Base-by-base conservation (phyloP, 2,888 invertebrate species). In the Germaria angustata region DNA sequence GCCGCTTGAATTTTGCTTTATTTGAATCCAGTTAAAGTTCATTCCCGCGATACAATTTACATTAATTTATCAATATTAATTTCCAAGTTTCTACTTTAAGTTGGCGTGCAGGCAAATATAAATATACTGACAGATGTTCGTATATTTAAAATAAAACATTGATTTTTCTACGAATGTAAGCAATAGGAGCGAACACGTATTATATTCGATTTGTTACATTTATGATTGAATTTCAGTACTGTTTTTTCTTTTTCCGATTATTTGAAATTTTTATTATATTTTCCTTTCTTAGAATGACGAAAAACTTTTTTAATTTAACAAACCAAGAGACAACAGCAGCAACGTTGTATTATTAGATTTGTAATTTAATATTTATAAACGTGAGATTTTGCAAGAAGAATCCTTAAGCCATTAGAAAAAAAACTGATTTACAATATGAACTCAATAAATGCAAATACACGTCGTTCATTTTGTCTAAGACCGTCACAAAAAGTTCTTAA, bases 261-360 rank as follows among this genome's bases (percentile, higher is more conserved):
- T 53, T 69, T 61, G 13, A 61, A 41, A 51, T 41, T 59, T 22
- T 57, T 68, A 51, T 32, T 53, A 53, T 24, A 39, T 28, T 46
- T 11, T 59, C 41, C 63, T 53, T 63, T 61, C 24, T 69, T 44
- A 15, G 66, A 65, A 49, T 49, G 69, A 65, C 55, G 71, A 63
- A 28, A 81, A 81, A 81, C 59, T 72, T 81, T 81, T 81, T 81
- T 81, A 77, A 81, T 76, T 76, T 80, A 71, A 71, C 61, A 77
- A 55, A 22, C 22, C 32, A 20, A 65, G 61, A 11, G 65, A 63
- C 34, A 61, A 41, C 20, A 51, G 15, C 51, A 49, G 2, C 6
- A 41, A 15, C 32, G n/a, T n/a, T 57, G 11, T 39, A 57, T 20
- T 57, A 22, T 53, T 71, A 46, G 20, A 51, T 32, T 73, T 63